Conservation (phyloP, 2,113 vertebrate species). For the Cervus canadensis region DNA sequence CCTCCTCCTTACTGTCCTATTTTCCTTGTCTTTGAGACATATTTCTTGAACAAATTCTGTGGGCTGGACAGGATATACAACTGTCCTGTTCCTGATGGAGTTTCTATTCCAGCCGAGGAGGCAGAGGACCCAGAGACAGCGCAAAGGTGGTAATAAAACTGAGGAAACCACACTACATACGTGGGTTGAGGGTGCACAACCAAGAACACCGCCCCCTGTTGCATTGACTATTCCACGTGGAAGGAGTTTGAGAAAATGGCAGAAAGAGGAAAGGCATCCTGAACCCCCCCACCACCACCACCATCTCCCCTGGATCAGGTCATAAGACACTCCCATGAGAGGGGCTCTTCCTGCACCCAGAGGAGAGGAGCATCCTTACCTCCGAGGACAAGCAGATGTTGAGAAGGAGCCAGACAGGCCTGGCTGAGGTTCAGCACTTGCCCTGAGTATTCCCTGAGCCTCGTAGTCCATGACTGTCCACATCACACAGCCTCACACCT, state of each 20-base stretch:
- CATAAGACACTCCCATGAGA: not conserved
- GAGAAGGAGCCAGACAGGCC: not conserved
- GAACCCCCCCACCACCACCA: not conserved
- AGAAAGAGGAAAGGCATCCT: not conserved
- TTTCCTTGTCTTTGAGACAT: not conserved
- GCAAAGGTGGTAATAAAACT: not conserved
- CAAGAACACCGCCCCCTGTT: not conserved
- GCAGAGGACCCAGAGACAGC: not conserved
- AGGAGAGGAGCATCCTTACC: not conserved
- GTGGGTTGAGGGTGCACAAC: not conserved
- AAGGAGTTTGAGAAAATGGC: not conserved
- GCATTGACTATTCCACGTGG: not conserved
- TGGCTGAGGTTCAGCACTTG: not conserved
- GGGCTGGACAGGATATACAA: not conserved
- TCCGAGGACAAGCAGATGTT: not conserved
- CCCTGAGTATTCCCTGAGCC: not conserved
- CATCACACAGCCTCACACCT: not conserved
- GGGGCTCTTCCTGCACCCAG: not conserved
- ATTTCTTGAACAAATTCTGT: not conserved
- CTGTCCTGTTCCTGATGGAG: not conserved
- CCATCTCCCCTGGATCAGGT: not conserved
- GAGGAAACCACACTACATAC: not conserved
- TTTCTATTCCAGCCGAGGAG: not conserved
- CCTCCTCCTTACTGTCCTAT: not conserved
- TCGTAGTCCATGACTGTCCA: not conserved